These are phyloP conservation scores for Proterorhinus semilunaris DNA, from an alignment of 2,113 vertebrate genomes.

Conservation along the genomic window DNA sequence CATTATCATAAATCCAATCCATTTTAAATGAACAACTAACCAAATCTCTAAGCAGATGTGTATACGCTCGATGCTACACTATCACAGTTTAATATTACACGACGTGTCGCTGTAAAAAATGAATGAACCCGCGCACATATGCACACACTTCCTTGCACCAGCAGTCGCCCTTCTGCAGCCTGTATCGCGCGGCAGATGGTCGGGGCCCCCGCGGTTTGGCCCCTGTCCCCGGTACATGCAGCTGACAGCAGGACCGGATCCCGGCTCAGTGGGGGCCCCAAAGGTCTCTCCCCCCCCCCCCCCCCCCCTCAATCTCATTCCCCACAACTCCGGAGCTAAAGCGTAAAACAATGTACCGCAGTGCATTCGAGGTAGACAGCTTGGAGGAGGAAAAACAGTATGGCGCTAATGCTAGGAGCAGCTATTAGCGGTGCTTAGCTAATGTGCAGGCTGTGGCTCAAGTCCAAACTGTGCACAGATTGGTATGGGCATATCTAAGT, in stretches of 20 bases:
- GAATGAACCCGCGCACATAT: slow-evolving; percentile 1
- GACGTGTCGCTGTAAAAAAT: background rate
- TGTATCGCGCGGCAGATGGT: slow-evolving; percentile 35
- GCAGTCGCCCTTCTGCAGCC: slow-evolving; percentile 7
- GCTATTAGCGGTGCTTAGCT: background rate
- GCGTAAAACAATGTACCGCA: background rate
- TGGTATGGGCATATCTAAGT: background rate
- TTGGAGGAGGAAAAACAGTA: background rate
- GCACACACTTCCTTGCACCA: background rate
- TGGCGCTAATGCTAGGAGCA: background rate
- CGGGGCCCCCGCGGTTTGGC: slow-evolving; percentile 28
- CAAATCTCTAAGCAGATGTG: background rate
- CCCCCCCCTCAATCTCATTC: no score
- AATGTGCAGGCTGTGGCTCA: background rate
- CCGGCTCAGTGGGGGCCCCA: slow-evolving; percentile 7
- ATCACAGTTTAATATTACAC: slow-evolving; percentile 2
- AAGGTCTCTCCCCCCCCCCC: slow-evolving; percentile 30
- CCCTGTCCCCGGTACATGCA: slow-evolving; percentile 19
- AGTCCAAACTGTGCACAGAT: background rate
- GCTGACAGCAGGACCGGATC: slow-evolving; percentile 34
- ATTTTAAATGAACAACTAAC: background rate
- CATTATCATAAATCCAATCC: background rate
- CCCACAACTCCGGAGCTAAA: background rate
- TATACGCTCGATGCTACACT: background rate
- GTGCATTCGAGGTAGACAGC: background rate